Conservation (phyloP, 2,113 vertebrate species). For the Colossoma macropomum region DNA sequence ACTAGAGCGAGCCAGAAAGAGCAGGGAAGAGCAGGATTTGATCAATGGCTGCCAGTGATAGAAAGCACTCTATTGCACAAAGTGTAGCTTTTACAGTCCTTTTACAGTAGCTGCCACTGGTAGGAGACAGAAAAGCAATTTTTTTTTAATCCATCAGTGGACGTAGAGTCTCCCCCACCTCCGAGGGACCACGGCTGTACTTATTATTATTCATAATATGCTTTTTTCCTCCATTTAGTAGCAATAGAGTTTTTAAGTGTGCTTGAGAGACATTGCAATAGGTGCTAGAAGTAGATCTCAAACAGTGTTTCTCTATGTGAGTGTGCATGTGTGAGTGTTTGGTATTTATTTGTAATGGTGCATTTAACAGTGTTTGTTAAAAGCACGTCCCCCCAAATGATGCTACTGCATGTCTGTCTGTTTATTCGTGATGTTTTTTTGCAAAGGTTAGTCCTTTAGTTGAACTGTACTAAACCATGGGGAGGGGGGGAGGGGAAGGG, state of each 20-base stretch:
- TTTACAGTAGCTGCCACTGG: conserved; percentile 57
- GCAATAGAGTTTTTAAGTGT: conserved; percentile 65
- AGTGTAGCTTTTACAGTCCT: conserved; percentile 59
- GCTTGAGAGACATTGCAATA: conserved; percentile 40
- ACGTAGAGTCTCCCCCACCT: conserved; percentile 10
- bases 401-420: conserved; percentile 49
- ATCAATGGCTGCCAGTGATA: conserved; percentile 21
- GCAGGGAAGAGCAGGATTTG: conserved; percentile 58
- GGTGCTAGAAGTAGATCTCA: conserved; percentile 57
- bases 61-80: conserved; percentile 54
- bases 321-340: conserved; percentile 13
- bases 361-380: conserved; percentile 31
- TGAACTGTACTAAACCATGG: neutral
- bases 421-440: conserved; percentile 35
- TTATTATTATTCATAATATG: conserved; percentile 67
- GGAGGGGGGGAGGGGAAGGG: neutral
- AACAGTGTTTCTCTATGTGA: conserved; percentile 39
- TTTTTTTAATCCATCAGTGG: neutral
- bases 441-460: conserved; percentile 51
- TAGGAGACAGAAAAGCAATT: conserved; percentile 28
- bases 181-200: conserved; percentile 61
- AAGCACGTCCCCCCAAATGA: conserved; percentile 17
- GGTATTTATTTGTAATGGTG: conserved; percentile 28
- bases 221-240: conserved; percentile 60
- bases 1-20: conserved; percentile 73